A percentile compares a stretch with the other conserved stretches of the same genome.
These are phyloP conservation scores for Phrynocephalus vlangalii DNA, from an alignment of 2,797 vertebrate species.

Conservation along the genomic window DNA sequence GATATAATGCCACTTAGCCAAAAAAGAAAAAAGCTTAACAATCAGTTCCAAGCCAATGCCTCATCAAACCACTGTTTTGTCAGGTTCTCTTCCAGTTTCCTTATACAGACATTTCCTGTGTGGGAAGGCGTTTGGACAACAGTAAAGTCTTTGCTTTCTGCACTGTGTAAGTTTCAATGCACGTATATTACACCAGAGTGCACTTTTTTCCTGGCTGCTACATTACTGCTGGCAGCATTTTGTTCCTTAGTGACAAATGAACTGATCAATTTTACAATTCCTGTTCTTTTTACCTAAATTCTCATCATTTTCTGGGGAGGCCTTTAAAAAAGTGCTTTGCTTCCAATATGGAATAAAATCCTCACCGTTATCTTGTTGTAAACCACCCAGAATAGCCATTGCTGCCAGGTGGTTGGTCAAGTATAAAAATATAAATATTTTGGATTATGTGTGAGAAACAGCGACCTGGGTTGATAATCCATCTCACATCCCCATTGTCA, in stretches of 20 bases:
- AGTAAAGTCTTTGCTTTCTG: conserved; percentile 85
- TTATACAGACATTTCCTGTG: conserved; percentile 87
- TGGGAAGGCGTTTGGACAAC: conserved; percentile 79
- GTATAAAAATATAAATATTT: background rate
- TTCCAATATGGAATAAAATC: background rate
- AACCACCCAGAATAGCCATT: too few species aligned
- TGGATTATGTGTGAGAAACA: background rate
- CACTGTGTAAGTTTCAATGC: conserved; percentile 76
- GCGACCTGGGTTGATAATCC: too few species aligned
- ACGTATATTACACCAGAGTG: background rate
- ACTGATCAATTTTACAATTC: background rate
- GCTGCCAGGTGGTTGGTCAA: too few species aligned
- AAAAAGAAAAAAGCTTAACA: background rate
- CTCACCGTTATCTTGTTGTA: too few species aligned
- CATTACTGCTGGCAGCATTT: background rate
- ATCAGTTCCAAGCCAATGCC: background rate
- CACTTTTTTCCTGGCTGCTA: too few species aligned
- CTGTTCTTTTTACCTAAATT: background rate
- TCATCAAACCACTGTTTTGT: accelerated
- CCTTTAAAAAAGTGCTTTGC: background rate
- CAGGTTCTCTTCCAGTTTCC: conserved; percentile 82
- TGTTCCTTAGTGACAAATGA: background rate
- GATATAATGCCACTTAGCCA: background rate
- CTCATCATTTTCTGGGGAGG: background rate
- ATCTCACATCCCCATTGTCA: background rate